These are phyloP conservation scores for Drosophila pseudoananassae DNA, from an alignment of 1,140 invertebrate species.

Conservation along the genomic window DNA sequence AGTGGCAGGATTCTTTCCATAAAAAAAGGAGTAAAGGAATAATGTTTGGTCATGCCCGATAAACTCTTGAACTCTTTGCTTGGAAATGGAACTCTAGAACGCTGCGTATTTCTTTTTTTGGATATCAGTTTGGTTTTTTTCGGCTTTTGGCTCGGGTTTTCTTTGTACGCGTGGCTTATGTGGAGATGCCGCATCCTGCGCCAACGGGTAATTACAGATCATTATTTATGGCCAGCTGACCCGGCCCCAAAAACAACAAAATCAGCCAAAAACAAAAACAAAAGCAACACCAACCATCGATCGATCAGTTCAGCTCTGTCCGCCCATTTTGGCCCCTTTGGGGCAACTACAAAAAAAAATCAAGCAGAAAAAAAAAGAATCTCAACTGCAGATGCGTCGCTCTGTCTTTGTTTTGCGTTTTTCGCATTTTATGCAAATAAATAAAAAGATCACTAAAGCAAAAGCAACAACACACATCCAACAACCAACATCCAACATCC, in stretches of 20 bases:
- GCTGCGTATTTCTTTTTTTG: neutral
- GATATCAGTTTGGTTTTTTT: neutral
- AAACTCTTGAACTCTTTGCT: conserved; percentile 66
- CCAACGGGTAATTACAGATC: conserved; percentile 82
- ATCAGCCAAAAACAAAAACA: conserved; percentile 17
- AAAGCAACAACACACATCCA: neutral
- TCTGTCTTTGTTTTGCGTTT: conserved; percentile 2
- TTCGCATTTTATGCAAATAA: conserved; percentile 72
- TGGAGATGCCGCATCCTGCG: conserved; percentile 72
- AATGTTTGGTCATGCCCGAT: conserved; percentile 70
- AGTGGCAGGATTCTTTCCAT: conserved; percentile 7
- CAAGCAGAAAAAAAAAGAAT: neutral
- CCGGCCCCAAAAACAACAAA: conserved; percentile 25
- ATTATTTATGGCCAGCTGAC: conserved; percentile 76
- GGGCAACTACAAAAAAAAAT: conserved; percentile 36
- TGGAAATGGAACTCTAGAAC: neutral
- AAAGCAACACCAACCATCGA: conserved; percentile 63
- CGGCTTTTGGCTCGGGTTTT: conserved; percentile 16
- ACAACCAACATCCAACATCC: conserved; percentile 3
- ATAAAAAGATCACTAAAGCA: conserved; percentile 5
- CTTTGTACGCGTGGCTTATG: conserved; percentile 71
- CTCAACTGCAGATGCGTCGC: conserved; percentile 30
- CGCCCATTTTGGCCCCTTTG: conserved; percentile 82
- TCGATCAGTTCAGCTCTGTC: conserved; percentile 82
- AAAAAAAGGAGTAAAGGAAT: conserved; percentile 2